Evolutionary conservation across 1,140 invertebrate species (phyloP).

Genomic region (Drosophila tristis): DNA sequence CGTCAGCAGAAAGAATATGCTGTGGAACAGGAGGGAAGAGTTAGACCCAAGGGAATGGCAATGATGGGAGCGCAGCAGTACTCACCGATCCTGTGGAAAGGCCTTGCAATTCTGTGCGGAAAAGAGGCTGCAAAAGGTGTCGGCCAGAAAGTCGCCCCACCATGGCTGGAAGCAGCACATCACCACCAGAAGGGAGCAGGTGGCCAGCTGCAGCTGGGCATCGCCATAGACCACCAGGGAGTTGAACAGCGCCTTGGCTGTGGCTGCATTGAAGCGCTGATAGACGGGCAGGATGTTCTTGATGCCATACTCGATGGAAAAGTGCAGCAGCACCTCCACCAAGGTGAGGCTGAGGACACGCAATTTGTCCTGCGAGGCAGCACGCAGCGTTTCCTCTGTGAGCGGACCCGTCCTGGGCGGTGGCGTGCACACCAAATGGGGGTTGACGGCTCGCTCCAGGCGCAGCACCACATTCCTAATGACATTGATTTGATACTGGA

Average conservation of each 20-base stretch:
- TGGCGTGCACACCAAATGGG: conserved; percentile 13
- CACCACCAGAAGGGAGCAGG: conserved; percentile 89
- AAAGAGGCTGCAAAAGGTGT: conserved; percentile 91
- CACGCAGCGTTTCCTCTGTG: conserved; percentile 84
- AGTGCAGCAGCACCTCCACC: conserved; percentile 90
- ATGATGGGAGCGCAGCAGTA: not conserved
- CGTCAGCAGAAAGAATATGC: conserved; percentile 93
- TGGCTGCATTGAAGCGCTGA: conserved; percentile 86
- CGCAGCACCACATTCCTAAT: conserved; percentile 90
- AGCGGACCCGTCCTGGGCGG: conserved; percentile 6
- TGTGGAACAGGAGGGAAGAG: conserved; percentile 83
- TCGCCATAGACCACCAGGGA: conserved; percentile 81
- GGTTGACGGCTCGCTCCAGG: conserved; percentile 85
- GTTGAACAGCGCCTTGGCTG: conserved; percentile 89
- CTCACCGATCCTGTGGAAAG: conserved; percentile 93
- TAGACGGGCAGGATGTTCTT: conserved; percentile 85
- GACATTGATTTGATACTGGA: conserved; percentile 92
- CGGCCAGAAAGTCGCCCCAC: conserved; percentile 95
- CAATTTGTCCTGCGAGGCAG: conserved; percentile 90
- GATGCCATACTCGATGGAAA: conserved; percentile 87
- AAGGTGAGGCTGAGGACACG: conserved; percentile 91
- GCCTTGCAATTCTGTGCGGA: conserved; percentile 90
- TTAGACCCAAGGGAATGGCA: not conserved
- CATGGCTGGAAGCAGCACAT: conserved; percentile 90
- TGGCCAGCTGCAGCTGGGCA: conserved; percentile 85